These are phyloP conservation scores for Callopanchax toddi DNA, from an alignment of 2,113 vertebrate genomes.

Conservation along the genomic window DNA sequence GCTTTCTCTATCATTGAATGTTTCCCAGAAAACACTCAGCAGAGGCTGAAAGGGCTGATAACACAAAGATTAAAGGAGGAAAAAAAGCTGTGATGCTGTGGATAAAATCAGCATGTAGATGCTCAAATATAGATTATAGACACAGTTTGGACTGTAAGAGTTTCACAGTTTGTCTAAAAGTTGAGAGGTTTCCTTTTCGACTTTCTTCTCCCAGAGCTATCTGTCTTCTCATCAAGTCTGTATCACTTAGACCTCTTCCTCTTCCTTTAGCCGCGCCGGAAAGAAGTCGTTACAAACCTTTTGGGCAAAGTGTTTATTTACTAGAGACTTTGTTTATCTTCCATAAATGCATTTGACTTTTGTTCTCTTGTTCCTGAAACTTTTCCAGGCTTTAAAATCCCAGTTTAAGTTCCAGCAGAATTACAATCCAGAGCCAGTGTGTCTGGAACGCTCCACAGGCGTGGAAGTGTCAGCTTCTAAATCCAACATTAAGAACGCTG, in stretches of 20 bases:
- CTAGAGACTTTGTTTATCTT: conserved; percentile 14
- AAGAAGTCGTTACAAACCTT: conserved; percentile 47
- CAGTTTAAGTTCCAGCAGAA: background rate
- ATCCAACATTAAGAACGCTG: conserved; percentile 31
- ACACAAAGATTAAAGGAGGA: conserved; percentile 9
- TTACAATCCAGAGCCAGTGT: background rate
- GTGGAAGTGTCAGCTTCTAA: conserved; percentile 12
- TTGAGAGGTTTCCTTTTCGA: background rate
- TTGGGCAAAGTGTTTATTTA: conserved; percentile 32
- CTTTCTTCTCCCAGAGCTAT: conserved; percentile 39
- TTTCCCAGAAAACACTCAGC: background rate
- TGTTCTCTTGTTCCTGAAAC: background rate
- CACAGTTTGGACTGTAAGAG: too few relatives aligned
- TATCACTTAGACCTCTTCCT: conserved; percentile 55
- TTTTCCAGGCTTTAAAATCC: background rate
- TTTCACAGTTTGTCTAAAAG: background rate
- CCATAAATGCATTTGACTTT: background rate
- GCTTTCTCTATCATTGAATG: background rate
- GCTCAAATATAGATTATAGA: background rate
- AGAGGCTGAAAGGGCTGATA: background rate
- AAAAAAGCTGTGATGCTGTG: background rate
- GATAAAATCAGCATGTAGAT: conserved; percentile 9
- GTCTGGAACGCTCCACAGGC: background rate
- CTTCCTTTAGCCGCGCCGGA: conserved; percentile 47
- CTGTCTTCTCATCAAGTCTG: conserved; percentile 45